Base-by-base conservation (phyloP, 2,113 vertebrate genomes). In the Leptodactylus fuscus region DNA sequence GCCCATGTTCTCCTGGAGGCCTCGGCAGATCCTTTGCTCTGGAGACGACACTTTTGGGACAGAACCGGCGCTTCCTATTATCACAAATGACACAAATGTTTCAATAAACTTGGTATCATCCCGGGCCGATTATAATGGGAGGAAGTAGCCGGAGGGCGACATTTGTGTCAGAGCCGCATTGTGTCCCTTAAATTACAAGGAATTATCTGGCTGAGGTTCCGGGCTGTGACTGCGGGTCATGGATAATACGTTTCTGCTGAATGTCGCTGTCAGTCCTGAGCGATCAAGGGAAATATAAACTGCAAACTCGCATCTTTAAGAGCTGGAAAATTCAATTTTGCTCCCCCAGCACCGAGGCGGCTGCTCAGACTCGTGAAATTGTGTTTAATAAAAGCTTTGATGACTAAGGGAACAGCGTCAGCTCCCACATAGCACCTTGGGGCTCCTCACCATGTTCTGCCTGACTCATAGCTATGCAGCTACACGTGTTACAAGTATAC, bases 251-350 rank as follows among this genome's bases (percentile, higher is more conserved):
- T 13, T 12, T 12, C 75, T 16, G 3, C 58, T 55, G 80, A 51
- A 22, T 34, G 0, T 0, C 13, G 11, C 81, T 80, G 82, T 83
- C 86, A 87, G 34, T 10, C 24, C 0, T 0, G 18, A 7, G 32
- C 36, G 65, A 76, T 44, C 53, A 44, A 62, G 83, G 67, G 46
- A 6, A 76, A 60, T 3, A n/a, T 20, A 62, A 69, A n/a, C 76
- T 34, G 12, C 24, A 75, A 20, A 85, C 48, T 62, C 27, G 32
- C 9, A n/a, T n/a, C 2, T 80, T 80, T 80, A 20, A 29, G 79
- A 53, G 32, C 0, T 36, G 77, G 60, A 69, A 38, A 81, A 73
- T 83, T 80, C 48, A 85, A 70, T 85, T 80, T 48, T 24, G 32
- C 76, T 71, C 76, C 49, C 83, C 75, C 22, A 78, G 83, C 1